These are phyloP conservation scores for Eustalomyia histrio DNA, from an alignment of 2,888 invertebrate species.

Conservation along the genomic window DNA sequence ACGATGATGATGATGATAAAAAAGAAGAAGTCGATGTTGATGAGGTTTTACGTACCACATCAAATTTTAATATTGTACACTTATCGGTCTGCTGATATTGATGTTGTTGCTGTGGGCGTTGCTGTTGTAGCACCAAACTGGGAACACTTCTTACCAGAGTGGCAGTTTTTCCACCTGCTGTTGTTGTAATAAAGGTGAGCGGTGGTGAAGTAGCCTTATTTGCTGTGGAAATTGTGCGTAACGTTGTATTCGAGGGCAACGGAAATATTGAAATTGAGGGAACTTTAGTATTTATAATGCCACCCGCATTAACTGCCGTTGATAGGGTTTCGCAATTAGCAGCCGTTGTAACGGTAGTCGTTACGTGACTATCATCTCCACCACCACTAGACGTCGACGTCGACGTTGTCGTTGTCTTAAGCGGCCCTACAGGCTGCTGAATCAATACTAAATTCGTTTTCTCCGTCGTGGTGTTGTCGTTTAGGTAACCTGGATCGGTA, in stretches of 20 bases:
- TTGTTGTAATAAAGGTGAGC: conserved; percentile 67
- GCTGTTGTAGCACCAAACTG: conserved; percentile 60
- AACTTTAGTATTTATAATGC: conserved; percentile 74
- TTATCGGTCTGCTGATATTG: conserved; percentile 79
- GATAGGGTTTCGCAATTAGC: conserved; percentile 56
- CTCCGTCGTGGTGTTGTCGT: conserved; percentile 73
- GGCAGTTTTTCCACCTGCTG: conserved; percentile 55
- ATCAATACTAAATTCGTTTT: conserved; percentile 75
- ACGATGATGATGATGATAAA: conserved; percentile 4
- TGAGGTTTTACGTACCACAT: conserved; percentile 70
- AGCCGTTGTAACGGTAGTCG: conserved; percentile 58
- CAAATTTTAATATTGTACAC: conserved; percentile 76
- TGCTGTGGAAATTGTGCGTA: conserved; percentile 71
- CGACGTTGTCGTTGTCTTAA: conserved; percentile 45
- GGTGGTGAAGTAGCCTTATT: conserved; percentile 77
- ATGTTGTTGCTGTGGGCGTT: conserved; percentile 76
- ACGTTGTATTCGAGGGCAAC: conserved; percentile 71
- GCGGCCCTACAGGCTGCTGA: conserved; percentile 73
- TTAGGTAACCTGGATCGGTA: conserved; percentile 40
- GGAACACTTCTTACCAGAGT: conserved; percentile 61
- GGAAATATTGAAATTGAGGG: conserved; percentile 78
- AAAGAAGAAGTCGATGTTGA: conserved; percentile 59
- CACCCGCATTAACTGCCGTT: conserved; percentile 57
- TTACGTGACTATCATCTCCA: conserved; percentile 61
- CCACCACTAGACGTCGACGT: conserved; percentile 61